Evolutionary conservation across 2,113 vertebrate genomes (phyloP), one percentile per base, ranked within the genome.

Genomic region (Bujurquina vittata): DNA sequence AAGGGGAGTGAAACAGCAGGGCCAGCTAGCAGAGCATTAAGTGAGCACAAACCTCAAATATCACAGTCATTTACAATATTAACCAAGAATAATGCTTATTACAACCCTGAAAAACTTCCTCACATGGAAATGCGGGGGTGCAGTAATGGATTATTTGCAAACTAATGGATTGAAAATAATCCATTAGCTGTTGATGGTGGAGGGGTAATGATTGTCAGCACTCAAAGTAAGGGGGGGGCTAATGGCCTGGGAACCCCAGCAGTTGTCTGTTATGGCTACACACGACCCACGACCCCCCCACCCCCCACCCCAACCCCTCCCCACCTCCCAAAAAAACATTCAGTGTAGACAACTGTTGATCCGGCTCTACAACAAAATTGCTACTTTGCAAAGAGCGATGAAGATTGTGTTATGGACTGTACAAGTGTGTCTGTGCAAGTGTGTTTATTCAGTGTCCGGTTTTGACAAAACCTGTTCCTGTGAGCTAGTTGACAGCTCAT

Each of bases 391-490:
- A 69, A 5, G 17, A 85, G 80, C 35, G 75, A 86, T 10, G 5
- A 20, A 49, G 46, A 80, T 85, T 74, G 80, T 81, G 67, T 83
- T 46, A 82, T 40, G 4, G 23, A 78, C 78, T 90, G 86, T 83
- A 73, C 63, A 85, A 92, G 37, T 46, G 80, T 57, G 63, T 61
- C 65, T 43, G 52, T 62, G 52, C 5, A 58, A 77, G 60, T 79
- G 83, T 85, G 88, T 88, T 84, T 84, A 57, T 84, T 89, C 75
- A 77, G 55, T 72, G 65, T 72, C 55, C 79, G 46, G 80, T 87
- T 89, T 35, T 83, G 62, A 86, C 75, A 90, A 93, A 94, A 94
- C 91, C 89, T 90, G 93, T 94, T 94, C 91, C 88, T 91, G 86
- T 87, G 83, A 92, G 83, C 67, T 29, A 69, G 75, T 84, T 87